Evolutionary conservation across 2,113 vertebrate genomes (phyloP), one percentile per base, ranked within the genome.

Genomic region (Phylloscopus whistleri): DNA sequence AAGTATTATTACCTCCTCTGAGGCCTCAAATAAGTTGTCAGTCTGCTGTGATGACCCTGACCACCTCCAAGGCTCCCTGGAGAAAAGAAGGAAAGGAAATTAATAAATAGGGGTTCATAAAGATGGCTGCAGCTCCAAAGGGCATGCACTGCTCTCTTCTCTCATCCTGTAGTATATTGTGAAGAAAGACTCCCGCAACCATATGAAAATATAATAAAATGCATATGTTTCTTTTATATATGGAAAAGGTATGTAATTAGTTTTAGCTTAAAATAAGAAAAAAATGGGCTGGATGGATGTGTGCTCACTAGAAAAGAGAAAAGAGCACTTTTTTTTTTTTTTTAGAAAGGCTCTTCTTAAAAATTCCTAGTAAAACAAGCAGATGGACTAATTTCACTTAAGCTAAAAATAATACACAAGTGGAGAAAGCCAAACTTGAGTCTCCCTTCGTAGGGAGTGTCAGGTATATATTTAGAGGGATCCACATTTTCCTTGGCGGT

Each of bases 121-220:
- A 97, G 69, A 87, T 89, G 95, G 95, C 74, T 95, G 86, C 10
- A 9, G 76, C 27, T 48, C 30, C 62, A 49, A 96, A 75, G 88
- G 89, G 35, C 53, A 89, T 43, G 53, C 83, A 67, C 20, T 37
- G 46, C 80, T 86, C 64, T 62, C 89, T 94, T 90, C 87, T 86
- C 89, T 70, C 37, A 74, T 73, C n/a, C 37, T 4, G 16, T 15
- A 43, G 15, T 26, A 77, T 21, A 46, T 13, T 80, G 53, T 53
- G 56, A 84, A 89, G 90, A 94, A 93, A 96, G 72, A 79, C 95
- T 41, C 82, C 52, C 78, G 97, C 49, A 91, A 78, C 67, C 80
- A 90, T 60, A 96, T 90, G 84, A 97, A 96, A 97, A 92, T 91
- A 68, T 84, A 96, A 97, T 94, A 95, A 95, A 94, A 77, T 70